Percentiles rank a stretch among this genome's conserved stretches.
These are phyloP conservation scores for Pogonophryne albipinna DNA, from an alignment of 2,797 vertebrate species.

Conservation along the genomic window DNA sequence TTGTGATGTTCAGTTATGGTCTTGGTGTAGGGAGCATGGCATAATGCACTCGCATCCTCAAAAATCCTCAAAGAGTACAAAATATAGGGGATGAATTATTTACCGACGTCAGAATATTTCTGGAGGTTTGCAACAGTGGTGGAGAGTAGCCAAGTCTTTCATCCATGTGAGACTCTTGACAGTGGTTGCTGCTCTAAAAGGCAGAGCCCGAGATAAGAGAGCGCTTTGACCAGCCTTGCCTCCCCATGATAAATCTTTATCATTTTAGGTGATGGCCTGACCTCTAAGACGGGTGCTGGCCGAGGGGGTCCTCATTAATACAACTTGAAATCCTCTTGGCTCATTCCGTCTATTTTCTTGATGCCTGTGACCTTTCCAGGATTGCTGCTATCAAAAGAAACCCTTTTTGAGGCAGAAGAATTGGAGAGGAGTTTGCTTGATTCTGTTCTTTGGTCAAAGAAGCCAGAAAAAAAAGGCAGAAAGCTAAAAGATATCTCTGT, in stretches of 20 bases:
- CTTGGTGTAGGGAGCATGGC: conserved; percentile 53
- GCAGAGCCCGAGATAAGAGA: conserved; percentile 84
- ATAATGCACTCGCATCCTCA: conserved; percentile 75
- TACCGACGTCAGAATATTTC: conserved; percentile 80
- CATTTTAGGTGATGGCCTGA: conserved; percentile 89
- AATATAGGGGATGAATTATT: conserved; percentile 88
- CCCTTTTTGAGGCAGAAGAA: conserved; percentile 75
- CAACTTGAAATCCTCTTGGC: conserved; percentile 86
- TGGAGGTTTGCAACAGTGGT: conserved; percentile 77
- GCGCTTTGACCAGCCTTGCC: conserved; percentile 82
- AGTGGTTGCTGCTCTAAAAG: conserved; percentile 84
- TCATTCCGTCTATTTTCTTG: conserved; percentile 86
- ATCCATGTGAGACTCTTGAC: conserved; percentile 82
- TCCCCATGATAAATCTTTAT: conserved; percentile 89
- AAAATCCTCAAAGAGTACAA: conserved; percentile 85
- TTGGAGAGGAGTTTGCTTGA: conserved; percentile 67
- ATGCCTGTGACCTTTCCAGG: conserved; percentile 86
- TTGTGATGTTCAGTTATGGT: conserved; percentile 41
- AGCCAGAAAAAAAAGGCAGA: conserved; percentile 5
- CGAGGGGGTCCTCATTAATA: conserved; percentile 88
- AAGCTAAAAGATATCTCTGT: conserved; percentile 27
- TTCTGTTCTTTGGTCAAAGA: conserved; percentile 70
- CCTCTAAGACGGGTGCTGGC: conserved; percentile 84
- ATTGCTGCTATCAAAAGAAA: conserved; percentile 84
- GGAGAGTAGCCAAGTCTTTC: conserved; percentile 81